phyloP scores from a whole-genome alignment of 1,140 invertebrate genomes.

The Vollenhovia emeryi region DNA sequence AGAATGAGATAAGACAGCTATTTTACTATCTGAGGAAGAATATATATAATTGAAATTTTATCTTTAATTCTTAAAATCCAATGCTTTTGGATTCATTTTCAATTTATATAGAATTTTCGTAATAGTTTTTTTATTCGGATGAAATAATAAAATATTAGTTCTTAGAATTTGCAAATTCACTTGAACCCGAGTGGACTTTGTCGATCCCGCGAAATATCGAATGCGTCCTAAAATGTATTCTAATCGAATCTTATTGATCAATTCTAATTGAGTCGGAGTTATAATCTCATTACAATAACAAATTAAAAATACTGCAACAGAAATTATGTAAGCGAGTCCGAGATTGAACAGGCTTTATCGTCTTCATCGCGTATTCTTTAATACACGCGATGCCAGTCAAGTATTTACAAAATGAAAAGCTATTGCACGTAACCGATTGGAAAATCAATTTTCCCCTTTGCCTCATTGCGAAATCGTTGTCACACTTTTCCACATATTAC shows the following conservation, averaged over 20 bases:
- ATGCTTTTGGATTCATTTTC: not conserved
- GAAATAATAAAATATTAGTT: not conserved
- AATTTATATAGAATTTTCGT: not conserved
- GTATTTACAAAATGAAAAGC: not conserved
- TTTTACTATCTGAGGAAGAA: not conserved
- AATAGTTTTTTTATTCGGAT: not conserved
- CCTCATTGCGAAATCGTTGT: not conserved
- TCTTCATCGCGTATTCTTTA: not conserved
- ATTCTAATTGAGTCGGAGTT: not conserved
- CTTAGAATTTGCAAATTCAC: not conserved
- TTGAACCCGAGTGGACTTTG: not conserved
- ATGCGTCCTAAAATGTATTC: not conserved
- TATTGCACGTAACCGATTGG: not conserved
- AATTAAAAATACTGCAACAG: not conserved
- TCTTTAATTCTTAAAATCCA: not conserved
- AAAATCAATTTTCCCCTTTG: not conserved
- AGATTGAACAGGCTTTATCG: not conserved
- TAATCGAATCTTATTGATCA: not conserved
- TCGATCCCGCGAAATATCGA: not conserved
- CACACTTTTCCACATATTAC: constrained; percentile 12
- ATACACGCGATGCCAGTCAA: not conserved
- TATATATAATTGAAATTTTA: not conserved
- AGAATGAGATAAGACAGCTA: not conserved
- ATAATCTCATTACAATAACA: not conserved
- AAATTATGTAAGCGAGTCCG: constrained; percentile 18